Evolutionary conservation across 2,888 invertebrate genomes (phyloP).

Genomic region (Chironomus riparius): DNA sequence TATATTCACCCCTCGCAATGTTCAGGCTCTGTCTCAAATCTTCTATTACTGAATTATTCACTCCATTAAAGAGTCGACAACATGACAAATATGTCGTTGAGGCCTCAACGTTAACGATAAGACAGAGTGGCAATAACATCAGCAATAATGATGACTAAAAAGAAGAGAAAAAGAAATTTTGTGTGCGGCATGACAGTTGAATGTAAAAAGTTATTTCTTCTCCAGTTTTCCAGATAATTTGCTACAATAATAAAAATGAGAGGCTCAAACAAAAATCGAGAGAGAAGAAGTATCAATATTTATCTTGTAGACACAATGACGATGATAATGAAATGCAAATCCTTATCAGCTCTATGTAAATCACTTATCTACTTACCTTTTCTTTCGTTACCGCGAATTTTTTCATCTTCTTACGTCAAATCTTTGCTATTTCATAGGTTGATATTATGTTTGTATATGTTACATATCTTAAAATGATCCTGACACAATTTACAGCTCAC

Average conservation of each 20-base stretch:
- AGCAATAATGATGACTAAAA: not conserved
- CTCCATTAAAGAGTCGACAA: slow-evolving; percentile 1
- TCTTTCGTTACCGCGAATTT: not conserved
- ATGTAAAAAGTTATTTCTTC: no score
- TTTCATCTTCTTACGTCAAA: no score
- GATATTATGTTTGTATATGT: not conserved
- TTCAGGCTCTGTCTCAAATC: not conserved
- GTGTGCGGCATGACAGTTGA: not conserved
- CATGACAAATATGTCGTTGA: not conserved
- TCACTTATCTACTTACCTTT: not conserved
- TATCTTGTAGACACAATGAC: not conserved
- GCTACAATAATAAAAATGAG: not conserved
- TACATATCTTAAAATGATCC: not conserved
- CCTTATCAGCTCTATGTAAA: not conserved
- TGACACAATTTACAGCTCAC: not conserved
- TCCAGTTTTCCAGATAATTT: not conserved
- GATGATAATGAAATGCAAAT: slow-evolving; percentile 5
- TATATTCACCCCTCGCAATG: not conserved
- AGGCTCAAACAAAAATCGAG: not conserved
- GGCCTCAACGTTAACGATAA: not conserved
- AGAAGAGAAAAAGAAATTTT: not conserved
- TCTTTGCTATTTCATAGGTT: no score
- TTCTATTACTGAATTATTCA: not conserved
- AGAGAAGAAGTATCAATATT: not conserved
- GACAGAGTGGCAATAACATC: not conserved